Conservation (phyloP, 2,797 vertebrate species). For the Nannoperca australis region DNA sequence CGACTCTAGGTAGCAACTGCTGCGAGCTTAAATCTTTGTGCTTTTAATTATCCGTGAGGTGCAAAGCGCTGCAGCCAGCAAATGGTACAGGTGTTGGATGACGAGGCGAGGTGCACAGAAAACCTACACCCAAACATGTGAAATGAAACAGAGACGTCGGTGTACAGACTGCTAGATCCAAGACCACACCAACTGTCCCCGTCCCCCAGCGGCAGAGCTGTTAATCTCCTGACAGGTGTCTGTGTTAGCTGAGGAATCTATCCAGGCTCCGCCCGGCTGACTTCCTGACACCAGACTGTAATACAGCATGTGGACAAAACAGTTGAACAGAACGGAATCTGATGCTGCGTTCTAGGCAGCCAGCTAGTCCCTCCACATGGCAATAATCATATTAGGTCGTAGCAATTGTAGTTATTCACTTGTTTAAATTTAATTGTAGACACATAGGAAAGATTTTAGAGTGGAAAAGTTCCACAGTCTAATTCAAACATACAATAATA, state of each 20-base stretch:
- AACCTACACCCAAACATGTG: slow-evolving; percentile 11
- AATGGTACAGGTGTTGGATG: slow-evolving; percentile 18
- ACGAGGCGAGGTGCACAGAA: slow-evolving; percentile 11
- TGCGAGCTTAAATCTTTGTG: slow-evolving; percentile 6
- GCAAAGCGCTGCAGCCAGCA: slow-evolving; percentile 25
- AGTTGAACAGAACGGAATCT: slow-evolving; percentile 37
- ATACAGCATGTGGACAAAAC: slow-evolving; percentile 44
- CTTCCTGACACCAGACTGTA: slow-evolving; percentile 59
- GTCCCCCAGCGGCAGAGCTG: slow-evolving; percentile 47
- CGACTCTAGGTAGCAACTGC: neutral
- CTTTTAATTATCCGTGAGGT: slow-evolving; percentile 56
- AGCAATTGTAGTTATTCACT: neutral
- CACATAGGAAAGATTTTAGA: neutral
- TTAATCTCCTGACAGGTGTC: slow-evolving; percentile 82
- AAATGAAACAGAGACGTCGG: slow-evolving; percentile 23
- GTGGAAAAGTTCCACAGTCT: neutral
- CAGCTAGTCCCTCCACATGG: neutral
- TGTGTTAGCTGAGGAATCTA: slow-evolving; percentile 66
- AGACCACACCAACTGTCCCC: slow-evolving; percentile 42
- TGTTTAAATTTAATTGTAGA: neutral
- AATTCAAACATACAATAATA: neutral
- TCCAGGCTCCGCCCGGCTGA: slow-evolving; percentile 50
- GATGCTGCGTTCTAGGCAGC: slow-evolving; percentile 41
- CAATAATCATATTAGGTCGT: slow-evolving; percentile 16
- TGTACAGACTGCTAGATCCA: slow-evolving; percentile 6